Base-by-base conservation (phyloP, 2,113 vertebrate genomes). In the Gadus macrocephalus region DNA sequence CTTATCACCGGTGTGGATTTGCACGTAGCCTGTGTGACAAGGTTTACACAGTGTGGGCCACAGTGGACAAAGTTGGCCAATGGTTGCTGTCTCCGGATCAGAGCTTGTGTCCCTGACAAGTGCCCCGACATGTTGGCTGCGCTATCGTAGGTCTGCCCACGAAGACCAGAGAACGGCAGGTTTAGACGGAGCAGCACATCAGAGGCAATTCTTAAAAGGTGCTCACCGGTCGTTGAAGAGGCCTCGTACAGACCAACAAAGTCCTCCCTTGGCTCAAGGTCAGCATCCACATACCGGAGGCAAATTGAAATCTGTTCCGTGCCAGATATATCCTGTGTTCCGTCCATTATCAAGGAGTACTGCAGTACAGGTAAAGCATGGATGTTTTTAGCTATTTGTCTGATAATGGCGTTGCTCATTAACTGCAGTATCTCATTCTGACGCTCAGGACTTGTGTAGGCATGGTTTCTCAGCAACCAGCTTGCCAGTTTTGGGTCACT, bases 111-210 rank as follows among this genome's bases (percentile, higher is more conserved):
- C 20, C 65, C 65, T 12, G 17, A 19, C 19, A 15, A 22, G 14
- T 67, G 53, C 8, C 66, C 66, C 15, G 66, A 67, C 66, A 67
- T 67, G 15, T 67, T 55, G 15, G 66, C 66, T 67, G 66, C 66
- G 15, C 66, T 49, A 25, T 67, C 66, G 17, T 67, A 55, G 19
- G 49, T 67, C 25, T 67, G 66, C 55, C 42, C 66, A 55, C 66
- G 60, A 15, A 56, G 25, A 28, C 56, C 53, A 55, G 49, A 55
- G 11, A 55, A 15, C 9, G 22, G 35, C 20, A 67, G 53, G 56
- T 63, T 63, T 25, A 28, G 15, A 15, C 25, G 61, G 8, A 28
- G 61, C 22, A 63, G 17, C 22, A 63, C 61, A 63, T 63, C 61
- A 27, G 2, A 27, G 61, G 61, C 61, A 28, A 63, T 15, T 27